Percentiles rank a stretch among this genome's conserved stretches.
Conservation (phyloP, 2,888 invertebrate species). For the Clistopyga incitator region DNA sequence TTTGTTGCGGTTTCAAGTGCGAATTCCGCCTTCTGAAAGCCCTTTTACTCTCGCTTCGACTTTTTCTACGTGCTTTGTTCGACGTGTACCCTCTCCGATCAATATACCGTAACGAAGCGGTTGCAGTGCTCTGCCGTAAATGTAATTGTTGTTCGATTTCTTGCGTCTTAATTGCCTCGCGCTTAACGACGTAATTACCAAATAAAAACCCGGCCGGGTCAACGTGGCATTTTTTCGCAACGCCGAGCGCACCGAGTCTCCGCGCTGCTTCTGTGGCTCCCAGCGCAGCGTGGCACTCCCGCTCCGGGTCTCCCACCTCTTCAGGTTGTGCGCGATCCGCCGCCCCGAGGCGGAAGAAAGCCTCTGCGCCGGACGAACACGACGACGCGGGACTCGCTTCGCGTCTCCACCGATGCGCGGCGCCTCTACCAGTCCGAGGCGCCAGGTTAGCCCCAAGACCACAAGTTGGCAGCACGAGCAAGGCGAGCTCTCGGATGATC, state of each 20-base stretch:
- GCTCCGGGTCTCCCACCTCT: constrained; percentile 47
- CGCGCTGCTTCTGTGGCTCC: constrained; percentile 16
- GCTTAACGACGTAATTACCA: constrained; percentile 83
- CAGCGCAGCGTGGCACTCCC: constrained; percentile 34
- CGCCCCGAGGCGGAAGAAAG: constrained; percentile 62
- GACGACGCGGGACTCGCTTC: constrained; percentile 61
- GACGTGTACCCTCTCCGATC: constrained; percentile 72
- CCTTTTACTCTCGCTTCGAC: constrained; percentile 36
- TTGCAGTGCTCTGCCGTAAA: constrained; percentile 74
- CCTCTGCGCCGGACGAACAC: constrained; percentile 33
- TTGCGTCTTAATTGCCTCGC: constrained; percentile 81
- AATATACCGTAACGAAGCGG: constrained; percentile 76
- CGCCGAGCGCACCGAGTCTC: constrained; percentile 49
- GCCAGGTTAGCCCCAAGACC: constrained; percentile 69
- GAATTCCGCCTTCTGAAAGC: constrained; percentile 31
- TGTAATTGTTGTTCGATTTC: constrained; percentile 82
- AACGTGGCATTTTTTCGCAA: constrained; percentile 65
- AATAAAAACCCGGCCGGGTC: constrained; percentile 75
- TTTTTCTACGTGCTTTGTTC: constrained; percentile 65
- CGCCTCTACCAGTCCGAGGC: constrained; percentile 66
- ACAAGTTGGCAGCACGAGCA: constrained; percentile 83
- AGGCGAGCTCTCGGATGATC: constrained; percentile 71
- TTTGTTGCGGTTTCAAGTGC: constrained; percentile 5
- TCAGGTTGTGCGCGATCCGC: constrained; percentile 50
- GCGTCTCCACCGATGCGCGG: constrained; percentile 59